Percentiles rank a stretch among this genome's conserved stretches.
phyloP scores from a whole-genome alignment of 2,888 invertebrate genomes.

The Cepaea hortensis region DNA sequence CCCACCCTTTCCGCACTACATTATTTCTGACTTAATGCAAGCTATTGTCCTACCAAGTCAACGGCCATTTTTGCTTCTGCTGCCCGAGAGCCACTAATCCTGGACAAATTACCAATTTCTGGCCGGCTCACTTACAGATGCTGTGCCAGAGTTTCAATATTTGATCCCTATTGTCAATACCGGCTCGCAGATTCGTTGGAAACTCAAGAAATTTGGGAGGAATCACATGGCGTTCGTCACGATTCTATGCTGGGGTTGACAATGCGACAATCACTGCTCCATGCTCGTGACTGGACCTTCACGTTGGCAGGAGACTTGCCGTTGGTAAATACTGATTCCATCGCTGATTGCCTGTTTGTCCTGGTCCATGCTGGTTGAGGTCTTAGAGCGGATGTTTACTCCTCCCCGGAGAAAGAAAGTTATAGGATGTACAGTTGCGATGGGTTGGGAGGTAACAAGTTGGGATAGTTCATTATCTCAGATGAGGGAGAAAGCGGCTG shows the following conservation, averaged over 20 bases:
- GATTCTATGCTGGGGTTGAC: conserved; percentile 30
- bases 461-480: too few species aligned
- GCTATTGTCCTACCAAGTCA: neutral
- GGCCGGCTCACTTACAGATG: conserved; percentile 30
- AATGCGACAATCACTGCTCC: conserved; percentile 24
- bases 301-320: conserved; percentile 34
- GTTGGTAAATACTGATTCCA: conserved; percentile 37
- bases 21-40: conserved; percentile 18
- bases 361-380: neutral
- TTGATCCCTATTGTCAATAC: conserved; percentile 28
- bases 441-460: too few species aligned
- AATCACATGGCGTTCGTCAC: conserved; percentile 31
- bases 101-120: conserved; percentile 41
- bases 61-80: neutral
- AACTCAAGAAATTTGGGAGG: conserved; percentile 33
- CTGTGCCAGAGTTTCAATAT: conserved; percentile 29
- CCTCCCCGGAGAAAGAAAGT: too few species aligned
- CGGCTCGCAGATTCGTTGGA: conserved; percentile 8
- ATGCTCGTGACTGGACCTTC: conserved; percentile 34
- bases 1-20: neutral
- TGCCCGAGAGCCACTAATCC: conserved; percentile 9
- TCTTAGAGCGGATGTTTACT: too few species aligned
- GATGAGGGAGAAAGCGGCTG: too few species aligned
- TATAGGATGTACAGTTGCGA: too few species aligned
- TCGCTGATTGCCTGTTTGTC: conserved; percentile 36